Conservation (phyloP, 2,113 vertebrate genomes). For the Eurystomus gularis region DNA sequence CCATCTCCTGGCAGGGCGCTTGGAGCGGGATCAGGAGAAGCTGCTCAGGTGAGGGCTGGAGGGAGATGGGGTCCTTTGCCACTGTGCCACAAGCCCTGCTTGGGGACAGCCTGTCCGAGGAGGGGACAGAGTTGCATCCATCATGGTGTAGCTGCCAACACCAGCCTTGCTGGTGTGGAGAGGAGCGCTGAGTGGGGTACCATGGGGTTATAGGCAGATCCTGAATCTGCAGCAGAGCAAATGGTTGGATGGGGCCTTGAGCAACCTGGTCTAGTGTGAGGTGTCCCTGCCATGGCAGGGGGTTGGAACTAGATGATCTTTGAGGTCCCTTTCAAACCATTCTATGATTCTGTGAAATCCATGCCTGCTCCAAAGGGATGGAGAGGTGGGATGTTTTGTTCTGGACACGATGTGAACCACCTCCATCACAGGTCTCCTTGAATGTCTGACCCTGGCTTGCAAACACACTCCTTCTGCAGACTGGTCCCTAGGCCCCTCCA, state of each 20-base stretch:
- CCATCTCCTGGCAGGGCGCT: conserved; percentile 82
- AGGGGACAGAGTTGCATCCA: neutral
- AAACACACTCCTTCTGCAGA: accelerated
- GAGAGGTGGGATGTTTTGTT: neutral
- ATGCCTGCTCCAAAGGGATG: neutral
- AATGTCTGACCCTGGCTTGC: neutral
- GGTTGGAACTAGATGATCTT: too few species aligned
- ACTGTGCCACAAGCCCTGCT: neutral
- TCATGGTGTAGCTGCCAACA: neutral
- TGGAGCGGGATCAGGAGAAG: conserved; percentile 94
- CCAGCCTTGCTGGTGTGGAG: neutral
- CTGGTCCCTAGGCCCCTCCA: neutral
- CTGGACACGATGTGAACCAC: neutral
- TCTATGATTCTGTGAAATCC: neutral
- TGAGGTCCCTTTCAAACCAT: too few species aligned
- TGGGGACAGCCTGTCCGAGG: neutral
- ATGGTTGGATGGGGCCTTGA: too few species aligned
- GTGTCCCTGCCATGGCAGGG: too few species aligned
- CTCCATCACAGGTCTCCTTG: neutral
- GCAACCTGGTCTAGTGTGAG: too few species aligned
- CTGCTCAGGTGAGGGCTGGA: conserved; percentile 83
- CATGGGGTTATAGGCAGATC: accelerated
- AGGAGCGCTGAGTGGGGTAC: neutral
- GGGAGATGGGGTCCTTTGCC: neutral
- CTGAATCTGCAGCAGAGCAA: neutral